Conservation (phyloP, 2,113 vertebrate species). For the Cyprinodon brontotheroides region DNA sequence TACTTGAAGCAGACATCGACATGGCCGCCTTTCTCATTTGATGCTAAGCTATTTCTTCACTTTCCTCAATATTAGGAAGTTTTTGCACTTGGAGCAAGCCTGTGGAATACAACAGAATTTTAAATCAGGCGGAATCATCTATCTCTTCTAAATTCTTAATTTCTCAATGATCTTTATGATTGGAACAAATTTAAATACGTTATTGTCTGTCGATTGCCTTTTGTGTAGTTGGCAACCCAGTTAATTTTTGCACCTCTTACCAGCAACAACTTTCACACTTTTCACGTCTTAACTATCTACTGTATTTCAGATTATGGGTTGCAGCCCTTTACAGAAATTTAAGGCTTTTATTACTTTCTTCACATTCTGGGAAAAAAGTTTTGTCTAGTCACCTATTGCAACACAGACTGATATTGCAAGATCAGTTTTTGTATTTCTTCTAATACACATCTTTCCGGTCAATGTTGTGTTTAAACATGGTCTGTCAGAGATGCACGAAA, state of each 20-base stretch:
- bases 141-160: neutral
- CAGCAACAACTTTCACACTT: slow-evolving; percentile 15
- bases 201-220: slow-evolving; percentile 15
- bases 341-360: slow-evolving; percentile 23
- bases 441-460: neutral
- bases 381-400: neutral
- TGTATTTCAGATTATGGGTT: slow-evolving; percentile 44
- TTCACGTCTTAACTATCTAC: slow-evolving; percentile 27
- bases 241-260: slow-evolving; percentile 15
- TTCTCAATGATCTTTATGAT: neutral
- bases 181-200: slow-evolving; percentile 15
- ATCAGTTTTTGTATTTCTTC: neutral
- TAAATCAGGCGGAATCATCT: neutral
- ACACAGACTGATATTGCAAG: neutral
- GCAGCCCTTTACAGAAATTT: slow-evolving; percentile 59
- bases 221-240: slow-evolving; percentile 4
- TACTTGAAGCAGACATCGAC: no score
- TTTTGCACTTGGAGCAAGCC: neutral
- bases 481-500: neutral
- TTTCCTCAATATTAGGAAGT: neutral
- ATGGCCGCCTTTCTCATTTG: neutral
- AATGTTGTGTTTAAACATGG: neutral
- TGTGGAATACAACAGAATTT: neutral
- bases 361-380: slow-evolving; percentile 13
- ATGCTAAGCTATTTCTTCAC: neutral